A percentile compares a stretch with the other conserved stretches of the same genome.
phyloP scores from a whole-genome alignment of 2,888 invertebrate genomes.

The Criorhina ranunculi region DNA sequence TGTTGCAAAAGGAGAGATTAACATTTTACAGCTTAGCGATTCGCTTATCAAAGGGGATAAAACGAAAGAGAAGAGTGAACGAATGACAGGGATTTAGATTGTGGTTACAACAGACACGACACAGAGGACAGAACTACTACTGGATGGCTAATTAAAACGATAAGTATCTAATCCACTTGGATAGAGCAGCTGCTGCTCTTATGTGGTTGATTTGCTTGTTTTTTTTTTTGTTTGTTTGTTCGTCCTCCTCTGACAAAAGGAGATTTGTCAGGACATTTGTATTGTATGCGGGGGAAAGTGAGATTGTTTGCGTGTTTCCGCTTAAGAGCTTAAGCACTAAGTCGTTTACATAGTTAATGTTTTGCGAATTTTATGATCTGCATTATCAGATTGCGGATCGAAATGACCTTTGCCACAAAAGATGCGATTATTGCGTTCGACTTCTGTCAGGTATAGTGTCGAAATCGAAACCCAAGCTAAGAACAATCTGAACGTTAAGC shows the following conservation, averaged over 20 bases:
- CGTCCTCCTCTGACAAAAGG: neutral
- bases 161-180: constrained; percentile 64
- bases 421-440: no score
- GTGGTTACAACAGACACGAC: constrained; percentile 50
- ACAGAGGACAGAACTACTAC: constrained; percentile 26
- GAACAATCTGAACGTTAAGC: no score
- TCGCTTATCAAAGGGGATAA: constrained; percentile 60
- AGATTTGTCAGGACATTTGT: constrained; percentile 36
- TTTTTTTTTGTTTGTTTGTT: neutral
- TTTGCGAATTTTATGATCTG: constrained; percentile 13
- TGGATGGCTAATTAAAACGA: constrained; percentile 68
- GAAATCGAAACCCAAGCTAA: no score
- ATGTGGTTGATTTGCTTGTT: constrained; percentile 16
- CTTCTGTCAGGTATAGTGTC: no score
- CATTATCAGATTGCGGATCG: neutral
- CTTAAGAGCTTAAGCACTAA: constrained; percentile 4
- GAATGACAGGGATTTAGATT: constrained; percentile 62
- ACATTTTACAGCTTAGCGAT: constrained; percentile 65
- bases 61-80: constrained; percentile 42
- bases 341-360: neutral
- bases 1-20: constrained; percentile 51
- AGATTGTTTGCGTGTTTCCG: constrained; percentile 10
- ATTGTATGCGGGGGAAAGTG: neutral
- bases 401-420: no score
- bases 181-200: constrained; percentile 45